These are phyloP conservation scores for Octopus sinensis DNA, from an alignment of 1,140 invertebrate species.

Conservation along the genomic window DNA sequence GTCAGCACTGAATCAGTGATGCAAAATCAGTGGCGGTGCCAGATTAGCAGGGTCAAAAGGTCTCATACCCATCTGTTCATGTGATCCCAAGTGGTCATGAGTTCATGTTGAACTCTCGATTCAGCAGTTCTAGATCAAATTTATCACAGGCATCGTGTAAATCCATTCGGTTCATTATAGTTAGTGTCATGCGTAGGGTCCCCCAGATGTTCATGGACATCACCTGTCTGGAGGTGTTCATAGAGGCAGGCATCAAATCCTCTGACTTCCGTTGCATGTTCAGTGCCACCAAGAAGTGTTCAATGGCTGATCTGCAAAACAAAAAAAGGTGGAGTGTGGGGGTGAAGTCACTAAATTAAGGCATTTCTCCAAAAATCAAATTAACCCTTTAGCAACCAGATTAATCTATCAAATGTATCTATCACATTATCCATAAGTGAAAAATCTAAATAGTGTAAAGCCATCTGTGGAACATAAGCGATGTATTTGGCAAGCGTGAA, in stretches of 20 bases:
- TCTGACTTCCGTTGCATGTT: slow-evolving; percentile 84
- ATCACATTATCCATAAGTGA: no score
- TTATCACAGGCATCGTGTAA: slow-evolving; percentile 73
- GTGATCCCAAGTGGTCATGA: slow-evolving; percentile 12
- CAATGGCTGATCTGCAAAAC: slow-evolving; percentile 78
- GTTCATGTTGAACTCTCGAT: slow-evolving; percentile 53
- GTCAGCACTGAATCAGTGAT: no score
- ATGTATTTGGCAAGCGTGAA: no score
- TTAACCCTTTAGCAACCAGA: no score
- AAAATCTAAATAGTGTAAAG: no score
- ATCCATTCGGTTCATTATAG: slow-evolving; percentile 79
- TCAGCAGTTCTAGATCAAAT: slow-evolving; percentile 59
- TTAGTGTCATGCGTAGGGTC: slow-evolving; percentile 84
- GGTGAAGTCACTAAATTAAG: no score
- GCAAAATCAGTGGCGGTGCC: no score
- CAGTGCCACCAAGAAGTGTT: slow-evolving; percentile 89
- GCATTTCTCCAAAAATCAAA: no score
- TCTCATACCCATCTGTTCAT: no score
- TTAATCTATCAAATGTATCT: no score
- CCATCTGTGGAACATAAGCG: no score
- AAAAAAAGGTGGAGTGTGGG: slow-evolving; percentile 13
- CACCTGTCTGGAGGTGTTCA: slow-evolving; percentile 39
- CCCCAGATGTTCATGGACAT: slow-evolving; percentile 95
- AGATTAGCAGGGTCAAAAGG: no score
- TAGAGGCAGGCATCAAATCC: slow-evolving; percentile 58